Evolutionary conservation across 2,797 vertebrate genomes (phyloP).

Genomic region (Arrhamphus sclerolepis): DNA sequence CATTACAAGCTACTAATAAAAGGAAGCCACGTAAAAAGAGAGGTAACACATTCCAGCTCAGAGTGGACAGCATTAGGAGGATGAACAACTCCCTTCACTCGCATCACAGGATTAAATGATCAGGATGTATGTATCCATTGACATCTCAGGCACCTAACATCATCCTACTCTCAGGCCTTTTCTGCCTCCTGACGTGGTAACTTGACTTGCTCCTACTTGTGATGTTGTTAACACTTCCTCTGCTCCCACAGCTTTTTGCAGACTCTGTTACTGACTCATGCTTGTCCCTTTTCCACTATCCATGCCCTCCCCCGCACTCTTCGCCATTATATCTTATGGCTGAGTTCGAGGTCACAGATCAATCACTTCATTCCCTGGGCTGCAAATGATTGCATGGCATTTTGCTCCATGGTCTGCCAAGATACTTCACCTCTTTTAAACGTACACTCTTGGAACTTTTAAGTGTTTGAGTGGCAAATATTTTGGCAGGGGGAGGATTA

Average conservation of each 20-base stretch:
- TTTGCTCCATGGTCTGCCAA: conserved; percentile 59
- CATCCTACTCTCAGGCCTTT: conserved; percentile 69
- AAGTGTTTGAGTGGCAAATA: conserved; percentile 50
- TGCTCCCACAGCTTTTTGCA: conserved; percentile 83
- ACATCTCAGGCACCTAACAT: conserved; percentile 63
- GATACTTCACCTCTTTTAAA: conserved; percentile 69
- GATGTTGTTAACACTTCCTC: conserved; percentile 82
- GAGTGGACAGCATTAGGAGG: conserved; percentile 42
- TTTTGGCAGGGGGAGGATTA: conserved; percentile 53
- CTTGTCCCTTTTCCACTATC: conserved; percentile 73
- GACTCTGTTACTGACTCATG: conserved; percentile 81
- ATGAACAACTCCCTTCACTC: conserved; percentile 44
- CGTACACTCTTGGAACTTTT: conserved; percentile 52
- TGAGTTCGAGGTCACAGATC: conserved; percentile 76
- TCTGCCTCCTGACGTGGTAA: conserved; percentile 77
- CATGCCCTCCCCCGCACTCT: conserved; percentile 71
- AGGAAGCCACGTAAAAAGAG: conserved; percentile 59
- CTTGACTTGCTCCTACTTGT: conserved; percentile 81
- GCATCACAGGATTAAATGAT: conserved; percentile 54
- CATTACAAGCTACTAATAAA: conserved; percentile 56
- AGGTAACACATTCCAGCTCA: conserved; percentile 47
- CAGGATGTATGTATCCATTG: conserved; percentile 61
- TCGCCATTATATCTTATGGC: conserved; percentile 76
- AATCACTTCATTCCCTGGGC: conserved; percentile 68
- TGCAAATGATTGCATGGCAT: conserved; percentile 65